Base-by-base conservation (phyloP, 2,797 vertebrate species). In the Rousettus madagascariensis region DNA sequence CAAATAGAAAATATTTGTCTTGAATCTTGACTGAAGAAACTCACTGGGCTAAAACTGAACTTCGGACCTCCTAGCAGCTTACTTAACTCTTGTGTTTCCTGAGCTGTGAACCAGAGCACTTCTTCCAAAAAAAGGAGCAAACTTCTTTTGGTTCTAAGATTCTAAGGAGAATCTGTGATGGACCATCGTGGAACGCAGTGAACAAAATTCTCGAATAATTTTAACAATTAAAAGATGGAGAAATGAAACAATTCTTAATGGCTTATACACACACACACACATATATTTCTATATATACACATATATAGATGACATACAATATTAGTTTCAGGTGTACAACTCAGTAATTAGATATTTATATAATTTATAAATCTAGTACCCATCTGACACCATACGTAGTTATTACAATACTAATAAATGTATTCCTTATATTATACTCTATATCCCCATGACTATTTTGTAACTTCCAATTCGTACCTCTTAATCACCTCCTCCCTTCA, bases 31-130 rank as follows among this genome's bases (percentile, higher is more conserved):
- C n/a, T 11, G 8, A 53, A 61, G 11, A 43, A 46, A 11, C 19
- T 68, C 16, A 6, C 49, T 5, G 33, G 36, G 16, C 36, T 61
- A n/a, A 57, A 63, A 15, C n/a, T 19, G n/a, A 12, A 46, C 2
- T 2, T 36, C 3, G 1, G 30, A n/a, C 61, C 3, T 83, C 16
- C 46, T 0, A 6, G 19, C 24, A 6, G 8, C 17, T 22, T 3
- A 7, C 26, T 41, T 2, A 5, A 9, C 43, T n/a, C 41, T 13
- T 0, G 0, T 1, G 0, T 28, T 33, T 59, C 36, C 36, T 33
- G 10, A 7, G 8, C 41, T 0, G 0, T 11, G 33, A 85, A 7
- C 61, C 20, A 16, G 11, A 19, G 19, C 16, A 17, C 3, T 6
- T 59, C 49, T 26, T 22, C 28, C 26, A 33, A 71, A n/a, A 20